phyloP scores from a whole-genome alignment of 2,113 vertebrate species.

The Cepphus grylle region DNA sequence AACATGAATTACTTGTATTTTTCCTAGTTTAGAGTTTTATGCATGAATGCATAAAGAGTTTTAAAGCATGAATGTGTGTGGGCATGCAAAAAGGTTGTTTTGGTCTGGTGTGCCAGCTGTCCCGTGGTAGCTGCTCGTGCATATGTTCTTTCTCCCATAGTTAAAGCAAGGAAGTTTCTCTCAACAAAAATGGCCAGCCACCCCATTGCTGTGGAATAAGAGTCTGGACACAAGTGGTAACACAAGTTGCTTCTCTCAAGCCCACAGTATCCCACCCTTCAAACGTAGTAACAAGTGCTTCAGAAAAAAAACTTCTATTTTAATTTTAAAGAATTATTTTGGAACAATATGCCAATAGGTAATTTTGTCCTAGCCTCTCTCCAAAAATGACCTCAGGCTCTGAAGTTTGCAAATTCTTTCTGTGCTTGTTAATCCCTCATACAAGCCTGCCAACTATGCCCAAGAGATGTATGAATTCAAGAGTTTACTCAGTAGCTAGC shows the following conservation, averaged over 20 bases:
- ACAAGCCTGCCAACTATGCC: background rate
- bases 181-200: background rate
- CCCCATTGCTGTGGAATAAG: background rate
- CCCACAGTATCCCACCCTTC: background rate
- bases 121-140: background rate
- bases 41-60: background rate
- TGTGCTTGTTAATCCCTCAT: background rate
- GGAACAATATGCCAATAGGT: background rate
- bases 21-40: background rate
- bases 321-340: background rate
- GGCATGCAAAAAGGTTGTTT: background rate
- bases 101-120: background rate
- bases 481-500: background rate
- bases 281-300: background rate
- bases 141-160: background rate
- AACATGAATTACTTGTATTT: background rate
- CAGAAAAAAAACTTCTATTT: background rate
- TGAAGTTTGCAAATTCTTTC: background rate
- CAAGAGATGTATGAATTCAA: background rate
- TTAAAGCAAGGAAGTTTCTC: background rate
- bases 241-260: background rate
- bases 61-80: background rate
- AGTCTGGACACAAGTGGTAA: background rate
- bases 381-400: background rate
- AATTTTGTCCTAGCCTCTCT: background rate